Evolutionary conservation across 1,140 invertebrate species (phyloP), one percentile per base, ranked within the genome.

Genomic region (Drosophila mauritiana): DNA sequence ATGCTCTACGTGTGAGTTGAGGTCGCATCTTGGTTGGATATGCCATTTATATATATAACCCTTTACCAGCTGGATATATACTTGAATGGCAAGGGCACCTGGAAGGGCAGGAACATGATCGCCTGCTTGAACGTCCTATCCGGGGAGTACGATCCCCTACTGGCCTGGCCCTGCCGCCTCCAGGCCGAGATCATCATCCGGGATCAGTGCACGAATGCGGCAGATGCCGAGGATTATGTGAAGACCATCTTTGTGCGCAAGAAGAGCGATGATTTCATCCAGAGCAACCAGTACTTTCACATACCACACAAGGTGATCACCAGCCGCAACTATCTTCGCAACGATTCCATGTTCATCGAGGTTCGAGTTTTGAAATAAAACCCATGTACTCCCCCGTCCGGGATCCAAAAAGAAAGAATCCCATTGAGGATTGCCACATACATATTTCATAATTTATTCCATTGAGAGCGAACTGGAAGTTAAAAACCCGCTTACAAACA

Each of bases 81-180:
- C 81, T 77, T 96, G 17, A 96, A 96, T 76, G 95, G 95, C 8
- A 93, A 95, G 34, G 95, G 95, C 5, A 95, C 95, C 62, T 96
- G 95, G 95, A 95, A 94, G 78, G 95, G 95, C 0, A 93, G 95
- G 0, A 94, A 96, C 77, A 80, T 96, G 48, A 95, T 96, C 7
- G 94, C 94, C 2, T 95, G 95, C 12, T 89, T 96, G 11, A 93
- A 94, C 46, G 93, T 96, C 6, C 91, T 96, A 6, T 93, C 93
- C 8, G 95, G 95, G 0, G 95, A 95, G 49, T 96, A 95, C 92
- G 95, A 96, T 93, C 92, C 95, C 0, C 78, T 96, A 31, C 91
- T 96, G 61, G 93, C 93, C 52, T 96, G 95, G 95, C 95, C 95
- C 0, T 96, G 95, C 64, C 92, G 94, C 42, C 91, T 96, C 5